Percentiles rank a stretch among this genome's conserved stretches.
phyloP scores from a whole-genome alignment of 1,140 invertebrate species.

The Drosophila jambulina region DNA sequence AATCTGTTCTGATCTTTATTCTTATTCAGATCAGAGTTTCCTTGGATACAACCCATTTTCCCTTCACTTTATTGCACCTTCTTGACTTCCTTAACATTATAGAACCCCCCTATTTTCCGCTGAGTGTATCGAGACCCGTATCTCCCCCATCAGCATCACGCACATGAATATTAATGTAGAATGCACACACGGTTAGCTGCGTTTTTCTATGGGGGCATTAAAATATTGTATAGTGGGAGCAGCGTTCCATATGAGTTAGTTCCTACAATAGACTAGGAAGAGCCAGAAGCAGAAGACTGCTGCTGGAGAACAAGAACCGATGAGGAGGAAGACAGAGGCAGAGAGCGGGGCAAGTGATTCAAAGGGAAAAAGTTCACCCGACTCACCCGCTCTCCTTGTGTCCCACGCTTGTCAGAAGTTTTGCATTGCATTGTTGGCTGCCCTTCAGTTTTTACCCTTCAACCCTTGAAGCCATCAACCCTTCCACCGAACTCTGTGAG shows the following conservation, averaged over 20 bases:
- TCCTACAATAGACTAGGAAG: constrained; percentile 62
- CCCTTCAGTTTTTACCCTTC: constrained; percentile 34
- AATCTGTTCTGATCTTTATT: neutral
- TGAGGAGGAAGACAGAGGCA: neutral
- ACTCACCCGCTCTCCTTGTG: constrained; percentile 8
- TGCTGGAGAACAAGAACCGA: constrained; percentile 3
- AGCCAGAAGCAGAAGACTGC: constrained; percentile 9
- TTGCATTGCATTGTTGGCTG: constrained; percentile 61
- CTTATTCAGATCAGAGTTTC: neutral
- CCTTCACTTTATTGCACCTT: neutral
- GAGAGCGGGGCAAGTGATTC: constrained; percentile 15
- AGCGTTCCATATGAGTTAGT: constrained; percentile 79
- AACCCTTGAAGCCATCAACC: constrained; percentile 21
- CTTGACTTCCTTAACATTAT: too few species aligned
- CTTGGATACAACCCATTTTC: neutral
- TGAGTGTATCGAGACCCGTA: constrained; percentile 2
- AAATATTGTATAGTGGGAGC: constrained; percentile 77
- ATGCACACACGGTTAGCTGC: constrained; percentile 81
- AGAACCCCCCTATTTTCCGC: neutral
- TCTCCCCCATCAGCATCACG: constrained; percentile 55
- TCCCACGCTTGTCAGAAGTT: constrained; percentile 72
- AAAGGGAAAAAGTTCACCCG: constrained; percentile 12
- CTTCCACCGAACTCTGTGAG: neutral
- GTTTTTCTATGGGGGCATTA: constrained; percentile 77
- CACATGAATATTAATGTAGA: constrained; percentile 81